A percentile compares a stretch with the other conserved stretches of the same genome.
Evolutionary conservation across 2,113 vertebrate genomes (phyloP).

Genomic region (Elachura formosa): DNA sequence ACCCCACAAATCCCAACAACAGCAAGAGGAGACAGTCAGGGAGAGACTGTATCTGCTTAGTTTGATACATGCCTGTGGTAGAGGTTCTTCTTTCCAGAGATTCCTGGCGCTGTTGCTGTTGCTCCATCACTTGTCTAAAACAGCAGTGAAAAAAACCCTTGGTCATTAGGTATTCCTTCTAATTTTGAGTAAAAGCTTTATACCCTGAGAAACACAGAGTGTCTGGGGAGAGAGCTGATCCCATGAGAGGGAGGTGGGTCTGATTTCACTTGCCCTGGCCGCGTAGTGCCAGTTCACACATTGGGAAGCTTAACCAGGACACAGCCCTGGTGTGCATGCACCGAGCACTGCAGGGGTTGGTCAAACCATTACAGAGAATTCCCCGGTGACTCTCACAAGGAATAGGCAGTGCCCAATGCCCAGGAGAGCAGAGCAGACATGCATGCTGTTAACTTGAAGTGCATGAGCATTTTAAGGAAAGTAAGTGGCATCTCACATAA

Average conservation of each 20-base stretch:
- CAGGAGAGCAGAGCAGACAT: not conserved
- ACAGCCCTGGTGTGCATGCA: not conserved
- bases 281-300: fast-evolving
- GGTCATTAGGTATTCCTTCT: not conserved
- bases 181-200: not conserved
- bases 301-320: not conserved
- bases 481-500: not conserved
- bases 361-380: not conserved
- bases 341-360: not conserved
- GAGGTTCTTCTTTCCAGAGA: slow-evolving; percentile 91
- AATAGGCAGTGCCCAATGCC: not conserved
- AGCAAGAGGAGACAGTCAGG: not conserved
- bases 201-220: not conserved
- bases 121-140: slow-evolving; percentile 94
- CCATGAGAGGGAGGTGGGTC: not conserved
- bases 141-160: not conserved
- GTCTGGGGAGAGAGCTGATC: not conserved
- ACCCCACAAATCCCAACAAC: not conserved
- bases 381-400: not conserved
- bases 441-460: not conserved
- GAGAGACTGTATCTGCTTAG: not conserved
- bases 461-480: not conserved
- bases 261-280: not conserved
- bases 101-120: slow-evolving; percentile 84
- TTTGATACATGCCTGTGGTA: slow-evolving; percentile 82